Percentiles rank a stretch among this genome's conserved stretches.
These are phyloP conservation scores for Recurvirostra avosetta DNA, from an alignment of 2,113 vertebrate species.

Conservation along the genomic window DNA sequence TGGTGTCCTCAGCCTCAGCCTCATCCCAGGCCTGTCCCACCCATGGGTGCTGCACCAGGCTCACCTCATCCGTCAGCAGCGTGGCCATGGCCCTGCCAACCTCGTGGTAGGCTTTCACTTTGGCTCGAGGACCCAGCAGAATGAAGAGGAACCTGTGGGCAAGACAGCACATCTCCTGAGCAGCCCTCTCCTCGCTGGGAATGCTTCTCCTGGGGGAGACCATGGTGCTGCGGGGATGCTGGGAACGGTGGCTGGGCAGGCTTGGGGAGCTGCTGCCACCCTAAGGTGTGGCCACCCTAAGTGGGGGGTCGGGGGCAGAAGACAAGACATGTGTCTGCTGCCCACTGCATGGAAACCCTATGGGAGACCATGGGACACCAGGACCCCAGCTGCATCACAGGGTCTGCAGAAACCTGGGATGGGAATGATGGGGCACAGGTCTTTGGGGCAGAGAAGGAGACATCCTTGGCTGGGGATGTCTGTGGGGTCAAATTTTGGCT, in stretches of 20 bases:
- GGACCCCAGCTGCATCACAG: background rate
- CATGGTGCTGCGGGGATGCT: background rate
- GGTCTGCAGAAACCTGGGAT: background rate
- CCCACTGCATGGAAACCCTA: background rate
- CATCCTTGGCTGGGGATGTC: background rate
- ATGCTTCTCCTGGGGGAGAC: background rate
- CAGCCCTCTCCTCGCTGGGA: fast-evolving
- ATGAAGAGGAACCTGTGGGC: constrained; percentile 78
- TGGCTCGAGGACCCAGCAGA: constrained; percentile 69
- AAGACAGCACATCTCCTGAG: background rate
- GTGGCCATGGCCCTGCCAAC: constrained; percentile 77
- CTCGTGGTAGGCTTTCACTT: constrained; percentile 65
- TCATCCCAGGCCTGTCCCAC: background rate
- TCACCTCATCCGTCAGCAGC: constrained; percentile 76
- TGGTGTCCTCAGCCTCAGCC: background rate
- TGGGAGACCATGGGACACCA: background rate
- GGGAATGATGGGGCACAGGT: background rate
- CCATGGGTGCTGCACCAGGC: background rate
- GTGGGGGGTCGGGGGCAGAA: fast-evolving
- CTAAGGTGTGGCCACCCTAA: background rate
- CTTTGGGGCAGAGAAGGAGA: background rate
- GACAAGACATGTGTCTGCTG: background rate
- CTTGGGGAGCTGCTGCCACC: background rate
- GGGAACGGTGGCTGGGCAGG: background rate
- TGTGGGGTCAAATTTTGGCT: background rate